Evolutionary conservation across 2,797 vertebrate genomes (phyloP).

Genomic region (Aphelocoma californica): DNA sequence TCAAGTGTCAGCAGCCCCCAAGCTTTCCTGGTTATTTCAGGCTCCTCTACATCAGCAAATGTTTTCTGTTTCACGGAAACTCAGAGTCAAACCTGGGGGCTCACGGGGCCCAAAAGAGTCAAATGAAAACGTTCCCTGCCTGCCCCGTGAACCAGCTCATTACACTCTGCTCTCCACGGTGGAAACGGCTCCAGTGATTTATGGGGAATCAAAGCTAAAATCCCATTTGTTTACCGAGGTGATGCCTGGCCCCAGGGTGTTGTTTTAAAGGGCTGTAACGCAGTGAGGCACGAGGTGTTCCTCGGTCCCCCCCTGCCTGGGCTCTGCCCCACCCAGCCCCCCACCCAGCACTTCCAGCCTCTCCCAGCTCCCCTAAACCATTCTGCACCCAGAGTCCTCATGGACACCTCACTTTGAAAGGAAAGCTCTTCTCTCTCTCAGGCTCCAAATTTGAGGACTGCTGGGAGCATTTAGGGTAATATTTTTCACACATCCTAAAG

Average conservation of each 20-base stretch:
- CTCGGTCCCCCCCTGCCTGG: background rate
- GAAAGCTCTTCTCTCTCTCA: background rate
- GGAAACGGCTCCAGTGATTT: background rate
- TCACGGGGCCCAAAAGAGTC: background rate
- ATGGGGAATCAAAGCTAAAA: background rate
- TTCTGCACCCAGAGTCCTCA: background rate
- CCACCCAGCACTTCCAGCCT: background rate
- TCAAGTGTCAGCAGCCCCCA: constrained; percentile 29
- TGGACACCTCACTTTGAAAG: background rate
- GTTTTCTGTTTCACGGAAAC: background rate
- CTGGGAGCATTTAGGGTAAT: background rate
- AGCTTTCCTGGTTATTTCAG: constrained; percentile 23
- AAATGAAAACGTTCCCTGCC: background rate
- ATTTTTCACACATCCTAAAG: background rate
- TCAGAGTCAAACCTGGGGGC: background rate
- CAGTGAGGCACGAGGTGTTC: background rate
- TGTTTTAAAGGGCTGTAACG: background rate
- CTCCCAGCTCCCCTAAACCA: background rate
- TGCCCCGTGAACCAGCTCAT: background rate
- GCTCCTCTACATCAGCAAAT: constrained; percentile 5
- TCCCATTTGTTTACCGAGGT: background rate
- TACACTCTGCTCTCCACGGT: background rate
- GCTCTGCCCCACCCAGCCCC: background rate
- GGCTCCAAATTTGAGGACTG: background rate
- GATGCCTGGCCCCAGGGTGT: background rate